Evolutionary conservation across 2,797 vertebrate species (phyloP).

Genomic region (Hylomyscus alleni): DNA sequence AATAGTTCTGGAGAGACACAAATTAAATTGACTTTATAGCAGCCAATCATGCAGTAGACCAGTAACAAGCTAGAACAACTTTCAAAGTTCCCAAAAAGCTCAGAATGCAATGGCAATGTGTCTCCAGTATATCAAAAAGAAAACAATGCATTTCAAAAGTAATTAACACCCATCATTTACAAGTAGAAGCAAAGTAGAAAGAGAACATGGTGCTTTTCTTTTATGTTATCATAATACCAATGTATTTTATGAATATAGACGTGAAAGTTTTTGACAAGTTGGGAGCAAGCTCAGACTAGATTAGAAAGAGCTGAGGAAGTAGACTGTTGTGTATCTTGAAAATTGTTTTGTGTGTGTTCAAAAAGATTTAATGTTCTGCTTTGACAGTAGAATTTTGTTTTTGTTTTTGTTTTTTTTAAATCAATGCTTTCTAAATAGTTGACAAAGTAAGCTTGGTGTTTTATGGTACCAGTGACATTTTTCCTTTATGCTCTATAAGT

Average conservation of each 20-base stretch:
- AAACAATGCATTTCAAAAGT: background rate
- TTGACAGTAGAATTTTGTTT: too few relatives aligned
- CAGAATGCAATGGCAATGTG: background rate
- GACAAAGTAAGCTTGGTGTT: background rate
- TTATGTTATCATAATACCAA: background rate
- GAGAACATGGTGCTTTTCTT: background rate
- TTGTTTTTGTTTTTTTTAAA: too few relatives aligned
- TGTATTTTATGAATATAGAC: background rate
- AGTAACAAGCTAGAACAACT: background rate
- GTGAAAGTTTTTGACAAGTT: background rate
- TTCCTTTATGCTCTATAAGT: background rate
- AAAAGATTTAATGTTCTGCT: background rate
- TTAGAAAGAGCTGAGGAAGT: background rate
- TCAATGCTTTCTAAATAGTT: background rate
- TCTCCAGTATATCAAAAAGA: background rate
- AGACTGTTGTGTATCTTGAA: background rate
- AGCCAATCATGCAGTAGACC: background rate
- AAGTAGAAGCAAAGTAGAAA: background rate
- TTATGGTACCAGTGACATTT: background rate
- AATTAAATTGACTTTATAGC: background rate
- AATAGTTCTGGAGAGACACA: background rate
- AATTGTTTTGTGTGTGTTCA: background rate
- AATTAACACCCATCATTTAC: background rate
- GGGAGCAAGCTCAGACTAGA: background rate
- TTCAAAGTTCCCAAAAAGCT: background rate